Evolutionary conservation across 1,140 invertebrate species (phyloP).

Genomic region (Cyrtorhinus lividipennis): DNA sequence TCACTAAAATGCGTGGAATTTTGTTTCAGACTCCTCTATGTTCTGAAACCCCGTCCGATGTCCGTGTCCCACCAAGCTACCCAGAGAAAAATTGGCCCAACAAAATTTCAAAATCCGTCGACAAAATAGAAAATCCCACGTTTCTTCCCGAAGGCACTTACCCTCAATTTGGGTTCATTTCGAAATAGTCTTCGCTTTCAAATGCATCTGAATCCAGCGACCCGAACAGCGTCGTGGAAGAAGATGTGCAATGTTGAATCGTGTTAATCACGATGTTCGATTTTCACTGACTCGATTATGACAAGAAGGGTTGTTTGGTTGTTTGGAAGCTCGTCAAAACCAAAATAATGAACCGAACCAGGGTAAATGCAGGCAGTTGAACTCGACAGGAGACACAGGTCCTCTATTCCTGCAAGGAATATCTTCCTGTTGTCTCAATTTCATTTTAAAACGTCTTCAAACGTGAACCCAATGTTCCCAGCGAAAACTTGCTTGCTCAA

Average conservation of each 20-base stretch:
- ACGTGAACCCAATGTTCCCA: not conserved
- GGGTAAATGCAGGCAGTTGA: too few species aligned
- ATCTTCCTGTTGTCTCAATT: too few species aligned
- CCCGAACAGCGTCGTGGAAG: not conserved
- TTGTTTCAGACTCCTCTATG: slow-evolving; percentile 44
- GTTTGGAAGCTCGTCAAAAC: too few species aligned
- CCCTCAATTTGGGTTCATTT: slow-evolving; percentile 43
- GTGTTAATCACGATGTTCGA: too few species aligned
- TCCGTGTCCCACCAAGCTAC: slow-evolving; percentile 50
- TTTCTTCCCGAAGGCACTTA: slow-evolving; percentile 36
- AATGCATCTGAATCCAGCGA: not conserved
- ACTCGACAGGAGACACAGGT: too few species aligned
- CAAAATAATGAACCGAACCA: too few species aligned
- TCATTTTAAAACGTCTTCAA: not conserved
- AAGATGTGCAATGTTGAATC: slow-evolving; percentile 1
- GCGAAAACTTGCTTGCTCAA: not conserved
- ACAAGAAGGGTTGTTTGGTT: too few species aligned
- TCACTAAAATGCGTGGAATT: too few species aligned
- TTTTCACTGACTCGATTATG: too few species aligned
- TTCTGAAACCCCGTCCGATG: slow-evolving; percentile 50
- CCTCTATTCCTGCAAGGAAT: too few species aligned
- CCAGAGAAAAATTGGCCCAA: slow-evolving; percentile 37
- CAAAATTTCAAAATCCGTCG: slow-evolving; percentile 30
- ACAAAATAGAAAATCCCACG: slow-evolving; percentile 26
- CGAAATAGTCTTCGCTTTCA: slow-evolving; percentile 28